Evolutionary conservation across 1,140 invertebrate species (phyloP).

Genomic region (Drosophila malerkotliana): DNA sequence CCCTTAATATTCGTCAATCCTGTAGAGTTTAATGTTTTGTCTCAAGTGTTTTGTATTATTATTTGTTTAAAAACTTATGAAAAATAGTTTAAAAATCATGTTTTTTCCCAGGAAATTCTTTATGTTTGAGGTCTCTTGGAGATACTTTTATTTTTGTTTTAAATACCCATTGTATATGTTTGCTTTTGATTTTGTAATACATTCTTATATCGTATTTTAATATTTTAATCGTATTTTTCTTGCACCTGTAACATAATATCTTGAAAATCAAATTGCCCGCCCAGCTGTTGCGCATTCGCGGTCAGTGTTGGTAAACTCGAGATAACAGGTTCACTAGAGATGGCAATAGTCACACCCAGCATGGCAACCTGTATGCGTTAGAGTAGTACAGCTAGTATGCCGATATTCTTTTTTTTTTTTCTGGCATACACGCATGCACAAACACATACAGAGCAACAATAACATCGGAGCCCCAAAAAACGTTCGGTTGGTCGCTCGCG

Average conservation of each 20-base stretch:
- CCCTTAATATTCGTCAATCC: too few relatives aligned
- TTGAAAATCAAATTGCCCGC: constrained; percentile 22
- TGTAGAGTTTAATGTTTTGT: not conserved
- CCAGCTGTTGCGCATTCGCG: constrained; percentile 24
- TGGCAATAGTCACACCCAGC: not conserved
- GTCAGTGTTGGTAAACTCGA: constrained; percentile 30
- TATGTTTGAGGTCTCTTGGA: not conserved
- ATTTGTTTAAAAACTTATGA: constrained; percentile 5
- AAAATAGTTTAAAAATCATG: not conserved
- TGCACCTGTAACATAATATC: not conserved
- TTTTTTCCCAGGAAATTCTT: not conserved
- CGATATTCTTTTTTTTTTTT: constrained; percentile 39
- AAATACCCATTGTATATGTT: not conserved
- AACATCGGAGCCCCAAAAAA: constrained; percentile 66
- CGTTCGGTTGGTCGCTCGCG: constrained; percentile 55
- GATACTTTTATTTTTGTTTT: not conserved
- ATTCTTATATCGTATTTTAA: not conserved
- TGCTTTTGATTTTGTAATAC: not conserved
- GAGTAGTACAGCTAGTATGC: constrained; percentile 35
- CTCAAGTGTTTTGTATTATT: not conserved
- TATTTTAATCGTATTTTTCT: not conserved
- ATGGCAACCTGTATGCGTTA: constrained; percentile 7
- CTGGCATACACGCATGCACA: constrained; percentile 35
- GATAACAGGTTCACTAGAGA: constrained; percentile 17
- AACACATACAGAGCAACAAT: constrained; percentile 64